Evolutionary conservation across 2,113 vertebrate species (phyloP).

Genomic region (Ageneiosus marmoratus): DNA sequence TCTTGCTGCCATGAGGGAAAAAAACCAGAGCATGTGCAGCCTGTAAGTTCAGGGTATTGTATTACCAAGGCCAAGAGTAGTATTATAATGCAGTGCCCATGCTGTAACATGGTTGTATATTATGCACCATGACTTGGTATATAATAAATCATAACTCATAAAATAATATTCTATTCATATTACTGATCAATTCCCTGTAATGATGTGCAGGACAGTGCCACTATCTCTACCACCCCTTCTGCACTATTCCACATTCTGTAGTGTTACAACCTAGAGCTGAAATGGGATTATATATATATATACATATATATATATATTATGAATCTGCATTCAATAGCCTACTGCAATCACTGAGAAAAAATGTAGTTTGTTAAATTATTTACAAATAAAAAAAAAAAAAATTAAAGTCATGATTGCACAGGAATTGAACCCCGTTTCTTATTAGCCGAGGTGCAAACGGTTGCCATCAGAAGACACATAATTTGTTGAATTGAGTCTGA

Average conservation of each 20-base stretch:
- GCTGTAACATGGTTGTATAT: neutral
- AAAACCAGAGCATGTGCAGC: neutral
- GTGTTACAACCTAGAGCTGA: neutral
- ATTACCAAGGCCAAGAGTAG: neutral
- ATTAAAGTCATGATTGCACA: neutral
- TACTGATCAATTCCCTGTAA: neutral
- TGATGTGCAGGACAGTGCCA: neutral
- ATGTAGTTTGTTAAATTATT: neutral
- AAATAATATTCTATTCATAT: neutral
- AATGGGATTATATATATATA: too few relatives aligned
- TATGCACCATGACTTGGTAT: neutral
- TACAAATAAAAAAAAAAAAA: too few relatives aligned
- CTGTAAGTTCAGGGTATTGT: conserved; percentile 13
- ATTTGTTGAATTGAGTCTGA: neutral
- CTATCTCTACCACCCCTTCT: neutral
- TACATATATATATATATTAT: too few relatives aligned
- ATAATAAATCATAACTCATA: neutral
- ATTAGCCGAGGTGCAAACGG: neutral
- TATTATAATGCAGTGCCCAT: neutral
- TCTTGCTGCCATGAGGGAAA: neutral
- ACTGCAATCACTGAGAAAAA: too few relatives aligned
- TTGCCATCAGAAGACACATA: neutral
- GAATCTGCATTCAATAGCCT: neutral
- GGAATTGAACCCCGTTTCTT: neutral
- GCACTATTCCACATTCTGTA: neutral